These are phyloP conservation scores for Nixonia krombeini DNA, from an alignment of 1,140 invertebrate species.

Conservation along the genomic window DNA sequence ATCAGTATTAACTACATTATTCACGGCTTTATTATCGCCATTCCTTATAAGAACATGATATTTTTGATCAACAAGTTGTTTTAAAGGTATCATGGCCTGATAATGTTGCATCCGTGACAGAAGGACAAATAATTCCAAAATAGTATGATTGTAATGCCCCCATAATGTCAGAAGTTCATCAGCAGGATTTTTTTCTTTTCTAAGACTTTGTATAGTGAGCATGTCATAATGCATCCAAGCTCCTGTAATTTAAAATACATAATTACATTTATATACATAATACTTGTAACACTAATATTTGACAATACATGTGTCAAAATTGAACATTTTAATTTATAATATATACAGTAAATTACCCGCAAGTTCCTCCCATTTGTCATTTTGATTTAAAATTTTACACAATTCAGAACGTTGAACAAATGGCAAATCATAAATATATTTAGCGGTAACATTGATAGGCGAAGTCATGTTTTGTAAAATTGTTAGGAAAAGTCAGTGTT, in stretches of 20 bases:
- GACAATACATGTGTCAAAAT: background rate
- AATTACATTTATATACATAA: background rate
- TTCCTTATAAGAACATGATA: conserved; percentile 75
- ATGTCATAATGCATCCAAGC: conserved; percentile 43
- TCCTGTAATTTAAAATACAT: conserved; percentile 16
- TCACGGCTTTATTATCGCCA: conserved; percentile 63
- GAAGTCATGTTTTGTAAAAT: background rate
- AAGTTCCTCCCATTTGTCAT: conserved; percentile 85
- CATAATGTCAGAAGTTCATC: conserved; percentile 82
- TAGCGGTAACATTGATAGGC: background rate
- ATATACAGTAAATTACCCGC: conserved; percentile 72
- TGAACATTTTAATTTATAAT: too few species aligned
- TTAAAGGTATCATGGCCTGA: conserved; percentile 78
- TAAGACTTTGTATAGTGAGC: conserved; percentile 69
- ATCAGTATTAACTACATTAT: conserved; percentile 10
- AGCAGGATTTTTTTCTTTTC: conserved; percentile 78
- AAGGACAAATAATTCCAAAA: conserved; percentile 82
- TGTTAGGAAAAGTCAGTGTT: too few species aligned
- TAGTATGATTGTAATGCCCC: conserved; percentile 85
- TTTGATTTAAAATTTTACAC: conserved; percentile 83
- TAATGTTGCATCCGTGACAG: conserved; percentile 81
- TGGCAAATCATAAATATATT: conserved; percentile 80
- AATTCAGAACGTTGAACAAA: conserved; percentile 77
- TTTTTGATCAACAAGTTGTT: conserved; percentile 74
- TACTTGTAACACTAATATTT: background rate